Conservation (phyloP, 2,888 invertebrate genomes). For the Venusia cambrica region DNA sequence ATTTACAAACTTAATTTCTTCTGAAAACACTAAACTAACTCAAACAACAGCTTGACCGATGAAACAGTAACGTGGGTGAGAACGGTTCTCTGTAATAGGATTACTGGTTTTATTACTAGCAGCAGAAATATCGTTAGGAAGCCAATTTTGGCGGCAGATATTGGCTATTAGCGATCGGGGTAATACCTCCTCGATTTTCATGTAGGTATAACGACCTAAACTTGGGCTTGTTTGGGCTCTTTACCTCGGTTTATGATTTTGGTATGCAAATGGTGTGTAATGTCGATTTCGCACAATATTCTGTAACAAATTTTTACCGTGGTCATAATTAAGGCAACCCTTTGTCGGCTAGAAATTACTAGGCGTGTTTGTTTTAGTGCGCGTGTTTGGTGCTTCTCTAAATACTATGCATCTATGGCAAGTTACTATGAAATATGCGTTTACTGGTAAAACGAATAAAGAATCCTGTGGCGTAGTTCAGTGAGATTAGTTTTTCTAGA, state of each 20-base stretch:
- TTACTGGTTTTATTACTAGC: slow-evolving; percentile 74
- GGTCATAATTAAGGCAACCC: no score
- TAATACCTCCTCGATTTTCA: slow-evolving; percentile 72
- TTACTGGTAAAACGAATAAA: no score
- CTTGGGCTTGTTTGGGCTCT: slow-evolving; percentile 55
- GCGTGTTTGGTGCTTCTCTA: no score
- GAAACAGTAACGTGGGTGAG: slow-evolving; percentile 52
- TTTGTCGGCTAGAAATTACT: no score
- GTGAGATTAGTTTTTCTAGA: no score
- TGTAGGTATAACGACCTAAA: slow-evolving; percentile 52
- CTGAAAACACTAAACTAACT: not conserved
- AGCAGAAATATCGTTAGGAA: slow-evolving; percentile 76
- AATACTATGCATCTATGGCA: no score
- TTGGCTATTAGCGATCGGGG: slow-evolving; percentile 74
- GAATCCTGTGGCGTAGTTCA: no score
- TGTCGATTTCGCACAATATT: no score
- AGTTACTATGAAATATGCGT: no score
- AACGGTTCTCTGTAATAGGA: slow-evolving; percentile 66
- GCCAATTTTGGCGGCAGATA: slow-evolving; percentile 77
- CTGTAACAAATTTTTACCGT: no score
- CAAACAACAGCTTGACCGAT: slow-evolving; percentile 29
- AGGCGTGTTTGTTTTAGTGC: no score
- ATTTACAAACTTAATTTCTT: no score
- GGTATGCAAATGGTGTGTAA: slow-evolving; percentile 14
- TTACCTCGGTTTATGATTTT: slow-evolving; percentile 34